Percentiles rank a stretch among this genome's conserved stretches.
phyloP scores from a whole-genome alignment of 2,797 vertebrate genomes.

The Clarias fuscus region DNA sequence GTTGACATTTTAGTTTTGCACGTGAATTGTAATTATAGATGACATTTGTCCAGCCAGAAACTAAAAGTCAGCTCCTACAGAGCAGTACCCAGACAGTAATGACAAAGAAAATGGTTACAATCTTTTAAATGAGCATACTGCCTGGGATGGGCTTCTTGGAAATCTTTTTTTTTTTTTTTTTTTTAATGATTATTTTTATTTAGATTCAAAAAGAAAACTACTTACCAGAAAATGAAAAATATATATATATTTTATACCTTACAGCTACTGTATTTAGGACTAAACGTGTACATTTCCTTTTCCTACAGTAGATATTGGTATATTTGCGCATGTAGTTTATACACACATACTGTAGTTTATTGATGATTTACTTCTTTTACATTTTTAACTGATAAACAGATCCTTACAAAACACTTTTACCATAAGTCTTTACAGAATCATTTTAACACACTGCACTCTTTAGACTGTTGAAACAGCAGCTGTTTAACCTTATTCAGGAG shows the following conservation, averaged over 20 bases:
- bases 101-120: neutral
- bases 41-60: constrained; percentile 34
- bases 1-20: constrained; percentile 14
- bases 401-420: neutral
- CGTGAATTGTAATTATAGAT: constrained; percentile 32
- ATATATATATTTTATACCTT: neutral
- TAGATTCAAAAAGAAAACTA: neutral
- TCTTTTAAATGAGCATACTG: neutral
- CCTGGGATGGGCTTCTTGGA: neutral
- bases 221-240: neutral
- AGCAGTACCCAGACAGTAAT: constrained; percentile 2
- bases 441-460: neutral
- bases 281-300: neutral
- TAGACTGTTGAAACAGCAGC: no score
- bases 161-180: neutral
- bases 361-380: neutral
- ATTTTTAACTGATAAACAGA: neutral
- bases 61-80: neutral
- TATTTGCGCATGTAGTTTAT: neutral
- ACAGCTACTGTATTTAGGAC: neutral
- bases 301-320: neutral
- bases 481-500: no score
- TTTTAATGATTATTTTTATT: neutral
- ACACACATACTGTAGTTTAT: neutral
- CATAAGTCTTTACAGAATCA: neutral